These are phyloP conservation scores for Cephalopachus bancanus DNA, from an alignment of 2,797 vertebrate species.

Conservation along the genomic window DNA sequence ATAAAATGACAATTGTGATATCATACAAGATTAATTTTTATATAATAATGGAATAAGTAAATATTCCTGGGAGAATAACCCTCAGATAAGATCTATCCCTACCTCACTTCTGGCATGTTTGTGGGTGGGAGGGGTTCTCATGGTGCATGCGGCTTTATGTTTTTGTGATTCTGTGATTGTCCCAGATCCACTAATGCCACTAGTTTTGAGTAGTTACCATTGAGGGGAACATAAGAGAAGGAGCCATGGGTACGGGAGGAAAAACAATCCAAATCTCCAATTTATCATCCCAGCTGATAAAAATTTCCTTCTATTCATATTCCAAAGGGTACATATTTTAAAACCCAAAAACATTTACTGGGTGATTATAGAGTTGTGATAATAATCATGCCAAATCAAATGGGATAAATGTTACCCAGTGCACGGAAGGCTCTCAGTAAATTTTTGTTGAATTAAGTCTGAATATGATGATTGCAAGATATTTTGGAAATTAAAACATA, in stretches of 20 bases:
- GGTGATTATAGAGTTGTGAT: background rate
- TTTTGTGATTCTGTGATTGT: background rate
- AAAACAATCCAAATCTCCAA: background rate
- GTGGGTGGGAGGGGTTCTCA: too few relatives aligned
- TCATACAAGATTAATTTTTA: background rate
- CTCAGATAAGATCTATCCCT: background rate
- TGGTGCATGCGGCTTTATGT: fast-evolving
- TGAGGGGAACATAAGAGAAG: background rate
- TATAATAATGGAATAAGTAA: background rate
- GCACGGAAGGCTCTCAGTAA: background rate
- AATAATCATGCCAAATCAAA: conserved; percentile 10
- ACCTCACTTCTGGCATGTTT: too few relatives aligned
- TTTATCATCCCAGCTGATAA: conserved; percentile 15
- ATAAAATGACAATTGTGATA: background rate
- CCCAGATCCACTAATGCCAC: background rate
- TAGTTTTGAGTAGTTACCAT: background rate
- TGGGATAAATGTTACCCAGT: background rate
- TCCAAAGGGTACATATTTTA: conserved; percentile 46
- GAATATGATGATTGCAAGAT: conserved; percentile 11
- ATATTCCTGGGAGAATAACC: background rate
- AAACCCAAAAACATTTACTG: conserved; percentile 31
- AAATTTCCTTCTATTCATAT: conserved; percentile 38
- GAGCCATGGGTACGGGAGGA: background rate
- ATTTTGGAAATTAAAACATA: conserved; percentile 40
- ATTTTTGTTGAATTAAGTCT: conserved; percentile 14